These are phyloP conservation scores for Myotis brandtii DNA, from an alignment of 2,113 vertebrate genomes.

Conservation along the genomic window DNA sequence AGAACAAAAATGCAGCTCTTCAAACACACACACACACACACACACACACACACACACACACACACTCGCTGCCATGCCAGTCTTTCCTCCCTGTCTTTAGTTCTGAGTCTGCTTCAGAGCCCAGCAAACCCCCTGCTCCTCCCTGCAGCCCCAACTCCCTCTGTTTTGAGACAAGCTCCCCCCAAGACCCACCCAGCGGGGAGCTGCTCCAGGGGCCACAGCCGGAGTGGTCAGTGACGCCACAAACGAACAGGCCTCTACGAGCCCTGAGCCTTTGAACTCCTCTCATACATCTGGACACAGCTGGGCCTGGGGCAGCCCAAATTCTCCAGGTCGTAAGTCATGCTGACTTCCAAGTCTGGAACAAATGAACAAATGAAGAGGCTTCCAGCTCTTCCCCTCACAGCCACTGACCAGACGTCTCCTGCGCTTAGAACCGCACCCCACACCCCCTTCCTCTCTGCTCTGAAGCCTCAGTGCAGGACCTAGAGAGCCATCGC, in stretches of 20 bases:
- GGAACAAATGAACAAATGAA: slow-evolving; percentile 10
- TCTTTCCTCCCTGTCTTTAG: not conserved
- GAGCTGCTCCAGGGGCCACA: not conserved
- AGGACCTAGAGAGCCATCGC: not conserved
- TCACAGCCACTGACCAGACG: not conserved
- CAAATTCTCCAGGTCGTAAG: slow-evolving; percentile 46
- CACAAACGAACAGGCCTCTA: not conserved
- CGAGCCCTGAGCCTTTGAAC: not conserved
- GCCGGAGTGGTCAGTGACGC: not conserved
- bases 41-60: too few relatives aligned
- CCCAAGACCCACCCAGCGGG: not conserved
- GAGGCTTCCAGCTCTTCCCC: not conserved
- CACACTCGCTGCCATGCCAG: too few relatives aligned
- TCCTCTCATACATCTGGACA: slow-evolving; percentile 19
- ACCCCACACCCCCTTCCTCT: slow-evolving; percentile 2
- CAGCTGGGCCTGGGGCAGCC: not conserved
- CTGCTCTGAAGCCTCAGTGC: not conserved
- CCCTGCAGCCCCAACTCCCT: not conserved
- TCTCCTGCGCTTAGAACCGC: not conserved
- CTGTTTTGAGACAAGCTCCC: not conserved
- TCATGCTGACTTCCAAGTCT: not conserved
- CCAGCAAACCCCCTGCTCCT: not conserved
- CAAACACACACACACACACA: not conserved
- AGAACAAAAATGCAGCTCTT: not conserved
- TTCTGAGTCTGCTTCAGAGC: not conserved